A percentile compares a stretch with the other conserved stretches of the same genome.
Evolutionary conservation across 2,888 invertebrate species (phyloP).

Genomic region (Empis livida): DNA sequence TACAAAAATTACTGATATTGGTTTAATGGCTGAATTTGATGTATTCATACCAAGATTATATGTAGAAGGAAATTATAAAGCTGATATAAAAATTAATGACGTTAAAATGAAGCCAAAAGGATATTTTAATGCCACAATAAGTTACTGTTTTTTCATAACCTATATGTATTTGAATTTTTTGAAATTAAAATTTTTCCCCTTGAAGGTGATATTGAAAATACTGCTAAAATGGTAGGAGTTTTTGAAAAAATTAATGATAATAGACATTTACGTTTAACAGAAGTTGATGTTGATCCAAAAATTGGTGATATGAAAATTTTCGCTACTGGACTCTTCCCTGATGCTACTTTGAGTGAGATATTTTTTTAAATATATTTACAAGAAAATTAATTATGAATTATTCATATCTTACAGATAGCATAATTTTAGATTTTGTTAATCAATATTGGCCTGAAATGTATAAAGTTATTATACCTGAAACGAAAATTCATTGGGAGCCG

Average conservation of each 20-base stretch:
- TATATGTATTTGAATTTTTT: neutral
- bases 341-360: conserved; percentile 52
- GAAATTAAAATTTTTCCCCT: conserved; percentile 7
- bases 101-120: conserved; percentile 48
- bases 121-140: conserved; percentile 43
- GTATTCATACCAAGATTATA: conserved; percentile 41
- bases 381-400: neutral
- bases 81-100: conserved; percentile 47
- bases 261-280: conserved; percentile 42
- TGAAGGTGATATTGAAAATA: conserved; percentile 44
- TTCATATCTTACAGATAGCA: conserved; percentile 19
- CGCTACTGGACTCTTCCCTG: conserved; percentile 45
- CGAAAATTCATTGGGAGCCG: conserved; percentile 29
- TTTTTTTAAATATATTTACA: neutral
- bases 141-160: conserved; percentile 28
- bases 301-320: conserved; percentile 47
- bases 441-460: conserved; percentile 44
- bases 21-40: conserved; percentile 45
- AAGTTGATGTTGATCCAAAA: conserved; percentile 49
- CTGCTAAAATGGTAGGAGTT: conserved; percentile 44
- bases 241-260: conserved; percentile 42
- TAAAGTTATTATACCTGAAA: conserved; percentile 37
- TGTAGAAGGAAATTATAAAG: conserved; percentile 46
- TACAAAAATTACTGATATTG: conserved; percentile 39
- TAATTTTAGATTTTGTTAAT: conserved; percentile 38